Conservation (phyloP, 2,888 invertebrate genomes). For the Lacanobia oleracea region DNA sequence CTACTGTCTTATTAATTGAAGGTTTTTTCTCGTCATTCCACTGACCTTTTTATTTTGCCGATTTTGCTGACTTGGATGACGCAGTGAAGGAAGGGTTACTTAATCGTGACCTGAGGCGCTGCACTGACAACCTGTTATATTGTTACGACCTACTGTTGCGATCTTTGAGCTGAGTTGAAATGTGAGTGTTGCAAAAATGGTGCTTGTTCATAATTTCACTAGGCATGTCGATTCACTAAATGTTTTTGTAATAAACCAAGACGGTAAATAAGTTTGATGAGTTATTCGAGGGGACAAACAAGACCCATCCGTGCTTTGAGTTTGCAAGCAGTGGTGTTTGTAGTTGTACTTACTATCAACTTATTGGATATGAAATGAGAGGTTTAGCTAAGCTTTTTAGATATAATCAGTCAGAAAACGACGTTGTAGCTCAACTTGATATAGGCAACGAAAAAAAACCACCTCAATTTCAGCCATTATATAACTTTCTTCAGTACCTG, state of each 20-base stretch:
- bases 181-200: conserved; percentile 33
- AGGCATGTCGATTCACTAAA: conserved; percentile 1
- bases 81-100: conserved; percentile 44
- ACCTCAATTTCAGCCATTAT: neutral
- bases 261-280: neutral
- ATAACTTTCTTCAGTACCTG: neutral
- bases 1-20: conserved; percentile 33
- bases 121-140: conserved; percentile 50
- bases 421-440: neutral
- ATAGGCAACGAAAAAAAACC: too few species aligned
- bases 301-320: neutral
- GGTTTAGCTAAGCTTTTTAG: too few species aligned
- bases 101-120: conserved; percentile 38
- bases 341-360: neutral
- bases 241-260: conserved; percentile 13
- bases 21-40: conserved; percentile 37
- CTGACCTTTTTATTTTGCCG: conserved; percentile 49
- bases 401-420: neutral
- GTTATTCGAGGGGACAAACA: neutral
- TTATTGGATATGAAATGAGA: neutral
- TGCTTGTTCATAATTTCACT: conserved; percentile 33
- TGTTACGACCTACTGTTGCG: conserved; percentile 43
- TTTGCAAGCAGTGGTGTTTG: neutral
- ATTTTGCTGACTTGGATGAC: conserved; percentile 41
- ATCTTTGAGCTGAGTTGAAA: conserved; percentile 45